A percentile compares a stretch with the other conserved stretches of the same genome.
phyloP scores from a whole-genome alignment of 2,888 invertebrate species.

The Anorthoa munda region DNA sequence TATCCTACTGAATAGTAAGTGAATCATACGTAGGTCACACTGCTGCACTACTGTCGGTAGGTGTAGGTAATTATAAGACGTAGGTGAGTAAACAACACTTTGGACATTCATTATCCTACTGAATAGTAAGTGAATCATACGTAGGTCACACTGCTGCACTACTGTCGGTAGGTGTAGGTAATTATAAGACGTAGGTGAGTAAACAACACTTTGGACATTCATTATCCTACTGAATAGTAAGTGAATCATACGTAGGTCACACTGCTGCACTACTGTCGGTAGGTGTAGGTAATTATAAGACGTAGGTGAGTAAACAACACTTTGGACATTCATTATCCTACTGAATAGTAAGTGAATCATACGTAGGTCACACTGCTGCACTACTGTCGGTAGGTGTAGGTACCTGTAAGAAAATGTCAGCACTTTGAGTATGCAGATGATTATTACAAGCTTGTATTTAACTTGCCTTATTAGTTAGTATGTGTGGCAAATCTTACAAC shows the following conservation, averaged over 20 bases:
- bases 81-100: neutral
- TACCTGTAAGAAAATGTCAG: neutral
- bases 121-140: neutral
- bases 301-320: neutral
- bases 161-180: neutral
- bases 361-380: too few relatives aligned
- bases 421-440: too few relatives aligned
- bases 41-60: too few relatives aligned
- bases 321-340: neutral
- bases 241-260: neutral
- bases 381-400: too few relatives aligned
- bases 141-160: too few relatives aligned
- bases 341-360: neutral
- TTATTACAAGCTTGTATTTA: too few relatives aligned
- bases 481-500: too few relatives aligned
- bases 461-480: too few relatives aligned
- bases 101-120: neutral
- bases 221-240: neutral
- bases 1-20: neutral
- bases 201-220: neutral
- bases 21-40: neutral
- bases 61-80: neutral
- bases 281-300: neutral
- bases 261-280: too few relatives aligned
- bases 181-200: slow-evolving; percentile 5